Evolutionary conservation across 2,888 invertebrate genomes (phyloP).

Genomic region (Pollenia labialis): DNA sequence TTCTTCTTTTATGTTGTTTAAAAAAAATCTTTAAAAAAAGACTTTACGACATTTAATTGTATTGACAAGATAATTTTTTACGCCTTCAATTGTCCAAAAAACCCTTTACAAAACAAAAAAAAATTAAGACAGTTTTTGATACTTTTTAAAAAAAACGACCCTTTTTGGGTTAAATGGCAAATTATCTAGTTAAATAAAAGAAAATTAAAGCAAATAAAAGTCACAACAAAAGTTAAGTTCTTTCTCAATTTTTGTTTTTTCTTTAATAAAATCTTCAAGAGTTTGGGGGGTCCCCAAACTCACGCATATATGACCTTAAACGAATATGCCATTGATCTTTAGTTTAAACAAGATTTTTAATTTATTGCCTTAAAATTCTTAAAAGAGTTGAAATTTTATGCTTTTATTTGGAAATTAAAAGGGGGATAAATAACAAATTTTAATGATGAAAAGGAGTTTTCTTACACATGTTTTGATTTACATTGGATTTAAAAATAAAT

Average conservation of each 20-base stretch:
- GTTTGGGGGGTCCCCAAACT: background rate
- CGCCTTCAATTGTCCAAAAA: conserved; percentile 77
- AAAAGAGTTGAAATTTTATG: background rate
- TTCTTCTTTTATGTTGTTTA: conserved; percentile 36
- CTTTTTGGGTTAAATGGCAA: conserved; percentile 59
- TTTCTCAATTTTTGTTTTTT: conserved; percentile 8
- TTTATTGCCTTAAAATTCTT: conserved; percentile 60
- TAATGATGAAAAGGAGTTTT: background rate
- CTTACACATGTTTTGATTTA: background rate
- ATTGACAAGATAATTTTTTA: conserved; percentile 84
- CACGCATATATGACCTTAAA: conserved; percentile 46
- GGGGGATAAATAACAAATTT: conserved; percentile 27
- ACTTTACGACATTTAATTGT: conserved; percentile 72
- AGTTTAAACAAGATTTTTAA: conserved; percentile 42
- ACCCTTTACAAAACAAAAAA: conserved; percentile 55
- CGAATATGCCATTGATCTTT: conserved; percentile 75
- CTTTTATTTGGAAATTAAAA: background rate
- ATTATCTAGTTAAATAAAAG: conserved; percentile 70
- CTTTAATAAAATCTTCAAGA: background rate
- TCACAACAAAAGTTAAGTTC: conserved; percentile 39
- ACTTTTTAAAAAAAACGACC: conserved; percentile 13
- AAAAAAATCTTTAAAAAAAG: conserved; percentile 55
- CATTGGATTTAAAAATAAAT: background rate
- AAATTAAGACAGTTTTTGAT: conserved; percentile 15
- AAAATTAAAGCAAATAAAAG: conserved; percentile 66